Evolutionary conservation across 1,140 invertebrate species (phyloP).

Genomic region (Capitella teleta): DNA sequence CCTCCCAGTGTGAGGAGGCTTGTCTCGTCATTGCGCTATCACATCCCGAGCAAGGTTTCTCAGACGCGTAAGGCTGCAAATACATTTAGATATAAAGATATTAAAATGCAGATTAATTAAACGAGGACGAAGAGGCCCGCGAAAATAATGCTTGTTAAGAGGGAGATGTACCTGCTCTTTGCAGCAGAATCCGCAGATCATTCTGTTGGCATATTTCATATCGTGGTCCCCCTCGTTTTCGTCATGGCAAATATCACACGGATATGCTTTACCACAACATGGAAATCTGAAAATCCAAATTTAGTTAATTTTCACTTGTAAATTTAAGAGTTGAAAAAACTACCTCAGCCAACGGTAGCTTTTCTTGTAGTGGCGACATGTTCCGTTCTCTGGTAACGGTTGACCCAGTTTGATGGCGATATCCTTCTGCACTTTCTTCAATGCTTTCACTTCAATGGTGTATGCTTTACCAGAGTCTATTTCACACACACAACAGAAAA

Average conservation of each 20-base stretch:
- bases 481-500: neutral
- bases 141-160: neutral
- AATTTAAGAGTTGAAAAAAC: too few relatives aligned
- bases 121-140: neutral
- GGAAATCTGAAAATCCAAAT: slow-evolving; percentile 30
- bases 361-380: slow-evolving; percentile 44
- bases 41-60: slow-evolving; percentile 32
- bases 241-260: slow-evolving; percentile 43
- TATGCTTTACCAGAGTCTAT: neutral
- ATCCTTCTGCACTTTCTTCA: slow-evolving; percentile 18
- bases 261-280: slow-evolving; percentile 42
- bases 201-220: slow-evolving; percentile 39
- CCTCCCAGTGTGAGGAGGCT: slow-evolving; percentile 38
- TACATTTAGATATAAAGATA: too few relatives aligned
- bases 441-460: slow-evolving; percentile 12
- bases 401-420: slow-evolving; percentile 36
- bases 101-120: neutral
- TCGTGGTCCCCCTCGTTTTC: slow-evolving; percentile 39
- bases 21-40: slow-evolving; percentile 23
- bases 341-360: slow-evolving; percentile 42
- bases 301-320: neutral
- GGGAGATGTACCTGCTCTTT: slow-evolving; percentile 34
- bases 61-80: slow-evolving; percentile 24
- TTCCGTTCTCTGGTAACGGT: slow-evolving; percentile 37
- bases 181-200: slow-evolving; percentile 44